A percentile compares a stretch with the other conserved stretches of the same genome.
Evolutionary conservation across 2,888 invertebrate species (phyloP).

Genomic region (Phaedon cochleariae): DNA sequence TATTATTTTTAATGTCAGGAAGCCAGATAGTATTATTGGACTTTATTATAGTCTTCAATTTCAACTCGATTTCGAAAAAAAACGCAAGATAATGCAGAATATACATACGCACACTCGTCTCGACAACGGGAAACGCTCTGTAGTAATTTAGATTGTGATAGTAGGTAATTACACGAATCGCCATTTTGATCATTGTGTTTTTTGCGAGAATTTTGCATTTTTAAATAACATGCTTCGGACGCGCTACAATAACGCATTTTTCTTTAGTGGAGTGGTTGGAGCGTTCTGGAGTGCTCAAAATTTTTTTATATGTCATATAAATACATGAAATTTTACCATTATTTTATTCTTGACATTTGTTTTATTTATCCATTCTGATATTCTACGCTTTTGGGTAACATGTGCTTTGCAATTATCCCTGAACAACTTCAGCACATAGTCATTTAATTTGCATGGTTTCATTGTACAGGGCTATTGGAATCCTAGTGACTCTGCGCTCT

Average conservation of each 20-base stretch:
- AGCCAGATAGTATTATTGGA: conserved; percentile 48
- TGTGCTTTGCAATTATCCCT: too few relatives aligned
- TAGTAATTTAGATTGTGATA: conserved; percentile 51
- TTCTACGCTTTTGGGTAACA: too few relatives aligned
- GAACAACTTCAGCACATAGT: too few relatives aligned
- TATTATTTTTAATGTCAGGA: conserved; percentile 54
- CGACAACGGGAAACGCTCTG: conserved; percentile 47
- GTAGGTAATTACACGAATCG: conserved; percentile 50
- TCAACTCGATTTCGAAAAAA: conserved; percentile 48
- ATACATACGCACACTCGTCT: conserved; percentile 35
- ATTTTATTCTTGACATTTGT: too few relatives aligned
- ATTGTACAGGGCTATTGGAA: too few relatives aligned
- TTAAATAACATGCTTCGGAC: conserved; percentile 36
- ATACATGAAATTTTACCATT: too few relatives aligned
- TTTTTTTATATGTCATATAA: conserved; percentile 18
- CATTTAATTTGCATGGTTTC: too few relatives aligned
- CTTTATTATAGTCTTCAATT: conserved; percentile 49
- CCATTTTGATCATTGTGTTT: conserved; percentile 38
- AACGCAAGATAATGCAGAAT: conserved; percentile 48
- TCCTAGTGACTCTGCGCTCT: too few relatives aligned
- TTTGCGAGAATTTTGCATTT: conserved; percentile 34
- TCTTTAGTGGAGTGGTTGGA: background rate
- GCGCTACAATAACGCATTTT: conserved; percentile 22
- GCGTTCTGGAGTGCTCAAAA: background rate
- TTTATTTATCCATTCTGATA: too few relatives aligned